Conservation (phyloP, 2,113 vertebrate genomes). For the Zosterops lateralis region DNA sequence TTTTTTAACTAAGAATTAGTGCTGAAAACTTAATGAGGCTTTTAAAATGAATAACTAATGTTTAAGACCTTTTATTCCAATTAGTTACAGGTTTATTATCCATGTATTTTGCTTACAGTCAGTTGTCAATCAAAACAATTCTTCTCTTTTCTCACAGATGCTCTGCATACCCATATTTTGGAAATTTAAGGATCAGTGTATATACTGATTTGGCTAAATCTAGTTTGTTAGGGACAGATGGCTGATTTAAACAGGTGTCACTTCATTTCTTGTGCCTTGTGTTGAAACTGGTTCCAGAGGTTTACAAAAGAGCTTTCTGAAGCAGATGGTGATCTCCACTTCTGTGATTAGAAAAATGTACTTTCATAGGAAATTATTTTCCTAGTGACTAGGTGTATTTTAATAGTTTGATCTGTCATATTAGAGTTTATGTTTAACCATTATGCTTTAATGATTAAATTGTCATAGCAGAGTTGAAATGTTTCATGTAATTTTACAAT, state of each 20-base stretch:
- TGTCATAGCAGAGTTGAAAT: background rate
- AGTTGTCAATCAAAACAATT: background rate
- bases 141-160: conserved; percentile 41
- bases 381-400: background rate
- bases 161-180: conserved; percentile 49
- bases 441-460: background rate
- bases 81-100: background rate
- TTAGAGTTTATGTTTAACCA: background rate
- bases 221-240: conserved; percentile 74
- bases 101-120: background rate
- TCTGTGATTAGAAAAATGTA: conserved; percentile 56
- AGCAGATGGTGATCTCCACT: conserved; percentile 70
- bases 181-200: conserved; percentile 45
- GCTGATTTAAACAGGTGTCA: conserved; percentile 79
- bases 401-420: background rate
- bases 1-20: background rate
- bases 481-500: background rate
- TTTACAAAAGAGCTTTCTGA: conserved; percentile 71
- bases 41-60: conserved; percentile 5
- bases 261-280: conserved; percentile 71
- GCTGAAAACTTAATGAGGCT: background rate
- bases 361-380: conserved; percentile 66
- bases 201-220: conserved; percentile 47
- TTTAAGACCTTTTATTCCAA: background rate
- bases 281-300: conserved; percentile 65